Conservation (phyloP, 2,888 invertebrate genomes). For the Ernsta delagoae region DNA sequence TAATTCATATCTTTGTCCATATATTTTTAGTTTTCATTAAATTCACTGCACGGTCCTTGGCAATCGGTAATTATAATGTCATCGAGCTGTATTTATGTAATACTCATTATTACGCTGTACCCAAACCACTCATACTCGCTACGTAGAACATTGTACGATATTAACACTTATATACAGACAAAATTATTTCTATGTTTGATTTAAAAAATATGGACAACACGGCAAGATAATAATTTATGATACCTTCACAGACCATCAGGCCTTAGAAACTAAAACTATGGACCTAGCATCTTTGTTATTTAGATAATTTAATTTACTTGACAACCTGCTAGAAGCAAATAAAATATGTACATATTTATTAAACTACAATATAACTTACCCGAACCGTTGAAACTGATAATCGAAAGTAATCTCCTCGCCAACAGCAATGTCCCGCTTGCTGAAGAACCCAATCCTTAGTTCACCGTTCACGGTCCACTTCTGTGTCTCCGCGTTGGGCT, state of each 20-base stretch:
- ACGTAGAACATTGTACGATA: neutral
- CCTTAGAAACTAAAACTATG: no score
- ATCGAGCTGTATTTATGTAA: no score
- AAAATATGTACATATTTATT: neutral
- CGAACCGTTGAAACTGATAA: constrained; percentile 98
- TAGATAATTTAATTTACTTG: neutral
- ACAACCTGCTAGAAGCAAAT: neutral
- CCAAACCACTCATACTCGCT: neutral
- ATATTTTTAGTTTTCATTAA: no score
- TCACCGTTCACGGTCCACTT: constrained; percentile 98
- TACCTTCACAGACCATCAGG: no score
- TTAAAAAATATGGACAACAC: no score
- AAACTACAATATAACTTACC: constrained; percentile 81
- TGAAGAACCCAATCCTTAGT: constrained; percentile 98
- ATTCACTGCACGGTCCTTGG: no score
- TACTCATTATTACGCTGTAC: no score
- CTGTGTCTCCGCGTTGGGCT: constrained; percentile 99
- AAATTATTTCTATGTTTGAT: no score
- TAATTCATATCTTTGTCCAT: no score
- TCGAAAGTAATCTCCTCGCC: constrained; percentile 99
- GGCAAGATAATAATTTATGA: no score
- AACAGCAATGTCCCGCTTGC: constrained; percentile 90
- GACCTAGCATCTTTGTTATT: neutral
- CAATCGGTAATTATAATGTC: no score
- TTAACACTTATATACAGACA: no score